Evolutionary conservation across 2,113 vertebrate species (phyloP), one percentile per base, ranked within the genome.

Genomic region (Steatornis caripensis): DNA sequence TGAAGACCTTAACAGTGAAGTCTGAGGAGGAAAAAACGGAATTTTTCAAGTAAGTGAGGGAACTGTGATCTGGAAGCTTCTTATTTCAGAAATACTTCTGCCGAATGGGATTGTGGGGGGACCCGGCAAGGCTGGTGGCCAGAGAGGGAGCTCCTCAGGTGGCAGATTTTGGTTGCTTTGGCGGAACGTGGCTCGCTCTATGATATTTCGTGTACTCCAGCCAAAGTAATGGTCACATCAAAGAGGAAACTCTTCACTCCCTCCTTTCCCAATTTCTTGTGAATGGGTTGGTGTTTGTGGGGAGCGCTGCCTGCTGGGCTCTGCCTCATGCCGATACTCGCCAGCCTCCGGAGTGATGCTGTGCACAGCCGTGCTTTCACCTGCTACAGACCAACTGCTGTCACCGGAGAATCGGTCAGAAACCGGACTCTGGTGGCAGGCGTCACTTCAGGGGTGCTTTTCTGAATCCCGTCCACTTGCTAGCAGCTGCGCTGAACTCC

Each of bases 11-110:
- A 96, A 99, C 99, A 8, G 75, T 99, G 12, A 99, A 99, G 96
- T 99, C 98, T 2, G 99, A 99, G 97, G 99, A 99, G 72, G 99
- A 99, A 81, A 99, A 99, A 97, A 99, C 99, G 23, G 99, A 99
- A 94, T 99, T 99, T 95, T 99, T 99, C 96, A 99, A 99, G 99
- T 99, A 98, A 99, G 99, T 98, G 88, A 90, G 90, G 55, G 45
- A 89, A 71, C 26, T 84, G 16, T 64, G n/a, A 71, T 37, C 43
- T 87, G 66, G 30, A 82, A 74, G 58, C 32, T 75, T 32, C 39
- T 77, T 45, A 17, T 57, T 55, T 84, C 64, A 86, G 70, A 64
- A 53, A 41, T 18, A 18, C 15, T 71, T 82, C 46, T 84, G 55
- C 54, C 7, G 16, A 2, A 24, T 23, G 70, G 93, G 76, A 29